Base-by-base conservation (phyloP, 2,888 invertebrate genomes). In the Belgica antarctica region DNA sequence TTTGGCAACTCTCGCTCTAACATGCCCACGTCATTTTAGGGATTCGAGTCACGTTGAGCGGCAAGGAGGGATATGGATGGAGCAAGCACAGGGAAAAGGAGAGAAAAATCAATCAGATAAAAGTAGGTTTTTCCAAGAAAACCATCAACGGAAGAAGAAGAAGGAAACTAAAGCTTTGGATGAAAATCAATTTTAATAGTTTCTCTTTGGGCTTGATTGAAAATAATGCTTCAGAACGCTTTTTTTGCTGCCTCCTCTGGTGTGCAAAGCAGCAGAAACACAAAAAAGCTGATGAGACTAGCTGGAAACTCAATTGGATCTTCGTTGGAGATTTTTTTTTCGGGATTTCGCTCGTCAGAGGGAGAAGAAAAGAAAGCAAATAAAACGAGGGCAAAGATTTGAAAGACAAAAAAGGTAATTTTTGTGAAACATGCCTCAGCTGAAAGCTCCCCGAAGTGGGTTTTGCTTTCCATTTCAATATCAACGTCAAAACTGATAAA, bases 401-500 rank as follows among this genome's bases (percentile, higher is more conserved):
- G n/a, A 46, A 46, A 46, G 46, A 46, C 7, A 46, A 12, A 52
- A 41, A 41, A 41, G 41, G 41, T 41, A 41, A 41, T 41, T 41
- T 41, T 15, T 17, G 22, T 22, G 52, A 52, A 3, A 52, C 12
- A 8, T 59, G 22, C 25, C 25, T 12, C 5, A 59, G 22, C 5
- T n/a, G n/a, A 19, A 46, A 68, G n/a, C n/a, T 68, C 68, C 68
- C 57, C 47, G 41, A 68, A 68, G 68, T 68, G 68, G 68, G 47
- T 68, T n/a, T 68, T 27, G n/a, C 47, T 68, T 47, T 24, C 52
- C 52, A 12, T 17, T 52, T 15, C 41, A 65, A 65, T 65, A 65
- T 65, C 68, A 68, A n/a, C 31, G 68, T 68, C 68, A 68, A 46
- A 68, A 68, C 52, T 68, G 68, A 68, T 68, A 57, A 68, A 68